Conservation (phyloP, 2,888 invertebrate genomes). For the Pediacus dermestoides region DNA sequence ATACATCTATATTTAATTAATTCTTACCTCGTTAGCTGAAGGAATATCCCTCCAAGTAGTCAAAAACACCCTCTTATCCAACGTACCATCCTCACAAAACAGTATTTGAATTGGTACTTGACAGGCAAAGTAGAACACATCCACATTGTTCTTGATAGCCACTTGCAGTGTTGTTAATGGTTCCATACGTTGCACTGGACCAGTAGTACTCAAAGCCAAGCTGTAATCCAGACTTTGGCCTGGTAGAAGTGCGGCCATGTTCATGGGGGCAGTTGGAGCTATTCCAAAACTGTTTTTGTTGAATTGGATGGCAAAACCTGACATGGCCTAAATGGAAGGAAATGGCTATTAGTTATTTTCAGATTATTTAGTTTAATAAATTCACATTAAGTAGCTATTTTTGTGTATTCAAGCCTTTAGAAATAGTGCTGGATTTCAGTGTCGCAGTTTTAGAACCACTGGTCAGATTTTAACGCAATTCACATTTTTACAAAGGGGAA, state of each 20-base stretch:
- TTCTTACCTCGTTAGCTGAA: slow-evolving; percentile 81
- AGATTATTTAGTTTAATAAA: neutral
- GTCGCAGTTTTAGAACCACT: no score
- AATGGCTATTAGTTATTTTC: neutral
- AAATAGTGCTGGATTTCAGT: no score
- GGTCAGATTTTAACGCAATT: no score
- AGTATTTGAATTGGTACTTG: slow-evolving; percentile 88
- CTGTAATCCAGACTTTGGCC: slow-evolving; percentile 76
- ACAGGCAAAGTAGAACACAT: slow-evolving; percentile 96
- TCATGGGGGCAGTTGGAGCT: slow-evolving; percentile 78
- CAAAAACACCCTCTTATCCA: slow-evolving; percentile 95
- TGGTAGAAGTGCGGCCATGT: slow-evolving; percentile 75
- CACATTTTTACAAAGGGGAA: no score
- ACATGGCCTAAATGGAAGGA: slow-evolving; percentile 64
- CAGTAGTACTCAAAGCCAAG: slow-evolving; percentile 75
- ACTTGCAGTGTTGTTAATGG: slow-evolving; percentile 96
- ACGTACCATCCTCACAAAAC: slow-evolving; percentile 94
- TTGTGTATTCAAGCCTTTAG: no score
- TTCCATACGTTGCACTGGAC: slow-evolving; percentile 95
- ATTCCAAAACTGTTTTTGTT: slow-evolving; percentile 99
- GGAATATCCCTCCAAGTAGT: slow-evolving; percentile 99
- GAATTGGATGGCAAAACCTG: slow-evolving; percentile 93
- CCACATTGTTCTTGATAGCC: slow-evolving; percentile 97
- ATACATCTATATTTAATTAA: no score
- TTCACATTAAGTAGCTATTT: no score